Percentiles rank a stretch among this genome's conserved stretches.
These are phyloP conservation scores for Oceanodroma leucorhoa DNA, from an alignment of 2,797 vertebrate species.

Conservation along the genomic window DNA sequence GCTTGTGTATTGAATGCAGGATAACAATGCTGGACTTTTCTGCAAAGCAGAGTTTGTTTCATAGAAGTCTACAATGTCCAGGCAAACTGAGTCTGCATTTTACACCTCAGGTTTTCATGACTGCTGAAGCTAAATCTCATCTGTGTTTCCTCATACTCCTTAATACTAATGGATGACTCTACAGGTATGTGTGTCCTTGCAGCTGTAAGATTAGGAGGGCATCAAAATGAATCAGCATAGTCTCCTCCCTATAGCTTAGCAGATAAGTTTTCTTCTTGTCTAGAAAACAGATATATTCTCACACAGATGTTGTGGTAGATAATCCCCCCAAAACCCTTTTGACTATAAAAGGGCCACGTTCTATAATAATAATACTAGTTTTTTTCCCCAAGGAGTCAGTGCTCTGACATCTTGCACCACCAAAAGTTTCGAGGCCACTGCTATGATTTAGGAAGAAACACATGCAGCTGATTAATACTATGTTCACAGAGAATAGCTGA, in stretches of 20 bases:
- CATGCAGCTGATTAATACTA: neutral
- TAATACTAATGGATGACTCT: neutral
- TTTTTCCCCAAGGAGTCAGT: neutral
- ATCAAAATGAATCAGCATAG: neutral
- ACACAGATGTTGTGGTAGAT: neutral
- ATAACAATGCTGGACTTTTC: neutral
- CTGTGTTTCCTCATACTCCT: neutral
- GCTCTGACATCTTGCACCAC: neutral
- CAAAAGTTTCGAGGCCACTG: neutral
- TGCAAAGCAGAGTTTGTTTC: neutral
- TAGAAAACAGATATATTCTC: neutral
- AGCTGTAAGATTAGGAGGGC: neutral
- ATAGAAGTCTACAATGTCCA: neutral
- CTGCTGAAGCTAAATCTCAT: neutral
- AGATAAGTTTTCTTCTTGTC: neutral
- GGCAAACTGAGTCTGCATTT: neutral
- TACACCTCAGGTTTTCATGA: neutral
- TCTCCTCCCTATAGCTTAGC: neutral
- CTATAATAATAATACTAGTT: neutral
- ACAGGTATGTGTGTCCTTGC: neutral
- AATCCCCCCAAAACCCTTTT: neutral
- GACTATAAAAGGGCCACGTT: neutral
- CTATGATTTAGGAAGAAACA: neutral
- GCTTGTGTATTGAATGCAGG: fast-evolving
- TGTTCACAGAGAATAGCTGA: neutral